Percentiles rank a stretch among this genome's conserved stretches.
Evolutionary conservation across 2,113 vertebrate genomes (phyloP).

Genomic region (Lepisosteus osseus): DNA sequence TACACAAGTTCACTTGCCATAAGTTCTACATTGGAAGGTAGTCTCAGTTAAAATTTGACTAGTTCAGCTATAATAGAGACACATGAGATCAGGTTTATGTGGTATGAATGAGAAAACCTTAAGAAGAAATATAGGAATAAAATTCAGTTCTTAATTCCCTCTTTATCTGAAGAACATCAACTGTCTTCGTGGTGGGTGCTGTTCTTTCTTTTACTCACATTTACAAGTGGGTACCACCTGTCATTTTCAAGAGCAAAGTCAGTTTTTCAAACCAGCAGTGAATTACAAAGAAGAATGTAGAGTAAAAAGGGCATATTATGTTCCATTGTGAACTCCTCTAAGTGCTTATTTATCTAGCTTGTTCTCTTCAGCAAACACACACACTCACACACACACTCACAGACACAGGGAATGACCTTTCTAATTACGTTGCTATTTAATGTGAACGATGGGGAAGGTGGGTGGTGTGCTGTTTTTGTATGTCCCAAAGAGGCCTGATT

Average conservation of each 20-base stretch:
- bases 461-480: constrained; percentile 54
- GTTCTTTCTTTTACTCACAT: constrained; percentile 60
- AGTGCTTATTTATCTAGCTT: constrained; percentile 85
- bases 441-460: constrained; percentile 62
- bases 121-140: constrained; percentile 45
- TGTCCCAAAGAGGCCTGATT: constrained; percentile 66
- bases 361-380: constrained; percentile 75
- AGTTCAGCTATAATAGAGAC: constrained; percentile 40
- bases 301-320: constrained; percentile 78
- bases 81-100: constrained; percentile 49
- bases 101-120: constrained; percentile 61
- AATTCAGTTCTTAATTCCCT: constrained; percentile 60
- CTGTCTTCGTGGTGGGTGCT: constrained; percentile 63
- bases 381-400: constrained; percentile 31
- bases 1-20: constrained; percentile 70
- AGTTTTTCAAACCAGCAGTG: constrained; percentile 78
- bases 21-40: constrained; percentile 46
- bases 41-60: constrained; percentile 28
- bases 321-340: constrained; percentile 74
- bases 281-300: constrained; percentile 81
- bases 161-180: constrained; percentile 42
- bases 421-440: constrained; percentile 80
- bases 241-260: constrained; percentile 81
- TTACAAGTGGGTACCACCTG: constrained; percentile 78
- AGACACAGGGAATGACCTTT: constrained; percentile 68